Evolutionary conservation across 2,113 vertebrate genomes (phyloP), one percentile per base, ranked within the genome.

Genomic region (Caranx ignobilis): DNA sequence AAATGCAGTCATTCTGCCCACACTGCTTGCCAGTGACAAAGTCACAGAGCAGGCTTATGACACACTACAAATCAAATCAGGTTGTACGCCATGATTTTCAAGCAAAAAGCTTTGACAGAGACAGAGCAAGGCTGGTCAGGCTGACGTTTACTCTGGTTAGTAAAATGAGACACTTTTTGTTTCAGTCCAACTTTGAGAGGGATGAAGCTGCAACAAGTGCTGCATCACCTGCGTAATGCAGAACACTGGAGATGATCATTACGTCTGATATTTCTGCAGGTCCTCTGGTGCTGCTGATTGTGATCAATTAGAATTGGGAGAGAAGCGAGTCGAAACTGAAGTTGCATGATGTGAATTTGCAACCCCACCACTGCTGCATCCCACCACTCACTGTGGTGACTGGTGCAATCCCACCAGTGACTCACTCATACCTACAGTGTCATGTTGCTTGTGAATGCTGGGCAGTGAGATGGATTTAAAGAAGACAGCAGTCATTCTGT

Each of bases 401-500:
- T 15, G 26, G 31, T 11, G 16, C 37, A 39, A 50, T 50, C 68
- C 67, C 66, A 64, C 6, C 84, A 67, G 60, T 52, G 73, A 82
- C 74, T 81, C 39, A 55, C 47, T 65, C 50, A 11, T 43, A 74
- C 64, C 78, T 79, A 62, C 70, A 64, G 82, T 71, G 71, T 81
- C 77, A 61, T 75, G 67, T 78, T 62, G 84, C 70, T 31, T 59
- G 77, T 80, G 48, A 90, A 76, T 77, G 73, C 35, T 21, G 85
- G 81, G 73, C 81, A 78, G 80, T 74, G 86, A 85, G 82, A 90
- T 83, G 89, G 81, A 71, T 75, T 72, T 52, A 50, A 74, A 72
- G 73, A 84, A 66, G 88, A 77, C 76, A 80, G 84, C 65, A 65
- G 60, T 85, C 80, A 81, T 89, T 88, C 81, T 71, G 77, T 87